Conservation (phyloP, 2,113 vertebrate genomes). For the Crocuta crocuta region DNA sequence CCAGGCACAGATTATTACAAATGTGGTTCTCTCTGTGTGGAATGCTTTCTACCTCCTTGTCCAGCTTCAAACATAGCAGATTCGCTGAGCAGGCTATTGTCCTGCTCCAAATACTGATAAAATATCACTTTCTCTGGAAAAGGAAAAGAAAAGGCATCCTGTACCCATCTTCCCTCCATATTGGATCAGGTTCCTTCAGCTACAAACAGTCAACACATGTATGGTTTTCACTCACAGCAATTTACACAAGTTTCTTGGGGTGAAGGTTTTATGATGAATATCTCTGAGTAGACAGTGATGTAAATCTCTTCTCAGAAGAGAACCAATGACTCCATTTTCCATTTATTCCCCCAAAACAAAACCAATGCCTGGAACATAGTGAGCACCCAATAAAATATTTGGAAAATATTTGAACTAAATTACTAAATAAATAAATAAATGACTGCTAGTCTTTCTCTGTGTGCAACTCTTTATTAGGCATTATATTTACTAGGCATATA, state of each 20-base stretch:
- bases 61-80: background rate
- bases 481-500: background rate
- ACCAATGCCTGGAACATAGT: background rate
- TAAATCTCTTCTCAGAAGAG: background rate
- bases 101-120: background rate
- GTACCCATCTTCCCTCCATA: accelerated
- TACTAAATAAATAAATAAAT: background rate
- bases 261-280: no score
- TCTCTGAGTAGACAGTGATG: background rate
- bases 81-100: background rate
- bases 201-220: background rate
- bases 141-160: background rate
- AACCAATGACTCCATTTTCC: background rate
- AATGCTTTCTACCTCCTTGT: background rate
- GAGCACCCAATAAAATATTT: background rate
- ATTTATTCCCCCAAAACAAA: background rate
- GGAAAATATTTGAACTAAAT: background rate
- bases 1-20: background rate
- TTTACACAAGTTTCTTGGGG: background rate
- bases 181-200: background rate
- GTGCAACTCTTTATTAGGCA: background rate
- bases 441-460: background rate
- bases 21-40: background rate
- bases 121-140: background rate
- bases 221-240: background rate